Conservation (phyloP, 2,888 invertebrate genomes). For the Cephus rjabovi region DNA sequence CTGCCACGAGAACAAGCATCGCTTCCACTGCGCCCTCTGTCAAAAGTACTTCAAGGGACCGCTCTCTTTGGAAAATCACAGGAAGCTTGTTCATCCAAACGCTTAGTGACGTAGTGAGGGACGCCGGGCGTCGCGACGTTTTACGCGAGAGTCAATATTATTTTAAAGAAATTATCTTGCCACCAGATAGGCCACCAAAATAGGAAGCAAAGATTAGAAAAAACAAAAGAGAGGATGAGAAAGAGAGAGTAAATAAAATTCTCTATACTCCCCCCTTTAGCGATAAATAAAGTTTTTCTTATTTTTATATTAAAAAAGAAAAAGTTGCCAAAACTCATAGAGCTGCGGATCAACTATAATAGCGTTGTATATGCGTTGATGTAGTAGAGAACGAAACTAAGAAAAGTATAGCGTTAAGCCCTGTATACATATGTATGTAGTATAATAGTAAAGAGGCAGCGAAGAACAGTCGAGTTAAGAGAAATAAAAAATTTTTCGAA, state of each 20-base stretch:
- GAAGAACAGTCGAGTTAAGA: background rate
- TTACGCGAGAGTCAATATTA: background rate
- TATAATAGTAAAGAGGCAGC: no score
- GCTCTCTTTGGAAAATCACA: conserved; percentile 51
- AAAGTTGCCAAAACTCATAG: background rate
- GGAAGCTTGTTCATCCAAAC: conserved; percentile 33
- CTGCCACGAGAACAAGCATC: conserved; percentile 55
- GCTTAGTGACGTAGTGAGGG: background rate
- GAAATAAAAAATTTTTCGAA: background rate
- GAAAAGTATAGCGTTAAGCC: background rate
- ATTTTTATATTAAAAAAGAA: background rate
- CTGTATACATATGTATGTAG: no score
- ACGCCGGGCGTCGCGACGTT: background rate
- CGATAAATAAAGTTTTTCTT: background rate
- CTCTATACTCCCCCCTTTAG: background rate
- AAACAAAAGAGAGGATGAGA: background rate
- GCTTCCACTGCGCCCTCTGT: conserved; percentile 51
- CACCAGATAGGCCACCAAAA: background rate
- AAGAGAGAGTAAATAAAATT: background rate
- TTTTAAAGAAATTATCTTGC: background rate
- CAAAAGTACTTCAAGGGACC: conserved; percentile 56
- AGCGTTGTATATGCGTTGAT: background rate
- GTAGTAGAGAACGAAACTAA: background rate
- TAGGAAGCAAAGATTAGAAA: background rate
- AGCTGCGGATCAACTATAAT: background rate